Conservation (phyloP, 2,113 vertebrate genomes). For the Vulpes ferrilata region DNA sequence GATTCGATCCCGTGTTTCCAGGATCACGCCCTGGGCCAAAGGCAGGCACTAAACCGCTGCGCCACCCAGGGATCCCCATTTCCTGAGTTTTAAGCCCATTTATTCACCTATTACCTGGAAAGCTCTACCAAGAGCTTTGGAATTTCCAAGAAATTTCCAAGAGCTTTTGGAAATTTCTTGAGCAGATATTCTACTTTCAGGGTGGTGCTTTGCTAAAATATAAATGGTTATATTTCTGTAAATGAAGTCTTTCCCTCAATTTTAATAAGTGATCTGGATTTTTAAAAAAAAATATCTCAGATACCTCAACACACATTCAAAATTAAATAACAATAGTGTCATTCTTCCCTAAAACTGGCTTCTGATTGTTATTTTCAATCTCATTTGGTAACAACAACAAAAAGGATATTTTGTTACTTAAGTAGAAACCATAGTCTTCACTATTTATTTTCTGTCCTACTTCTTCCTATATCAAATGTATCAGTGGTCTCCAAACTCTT, state of each 20-base stretch:
- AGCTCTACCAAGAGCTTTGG: neutral
- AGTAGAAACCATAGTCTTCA: neutral
- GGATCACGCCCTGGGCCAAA: too few relatives aligned
- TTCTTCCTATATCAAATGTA: neutral
- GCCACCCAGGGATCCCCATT: neutral
- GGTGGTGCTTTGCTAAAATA: neutral
- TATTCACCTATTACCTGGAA: neutral
- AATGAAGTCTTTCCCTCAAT: neutral
- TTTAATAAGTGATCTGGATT: neutral
- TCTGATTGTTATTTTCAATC: neutral
- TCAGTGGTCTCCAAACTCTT: neutral
- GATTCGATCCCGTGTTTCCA: too few relatives aligned
- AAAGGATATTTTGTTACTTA: neutral
- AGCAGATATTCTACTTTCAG: neutral
- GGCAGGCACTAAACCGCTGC: too few relatives aligned
- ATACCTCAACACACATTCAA: neutral
- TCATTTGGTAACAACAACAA: neutral
- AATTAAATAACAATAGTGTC: neutral
- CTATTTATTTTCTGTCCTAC: neutral
- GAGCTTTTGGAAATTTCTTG: neutral
- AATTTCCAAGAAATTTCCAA: too few relatives aligned
- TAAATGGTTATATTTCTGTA: neutral
- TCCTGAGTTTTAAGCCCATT: neutral
- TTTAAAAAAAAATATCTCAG: neutral
- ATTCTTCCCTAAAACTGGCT: neutral